A percentile compares a stretch with the other conserved stretches of the same genome.
Conservation (phyloP, 2,113 vertebrate species). For the Hemiprocne comata region DNA sequence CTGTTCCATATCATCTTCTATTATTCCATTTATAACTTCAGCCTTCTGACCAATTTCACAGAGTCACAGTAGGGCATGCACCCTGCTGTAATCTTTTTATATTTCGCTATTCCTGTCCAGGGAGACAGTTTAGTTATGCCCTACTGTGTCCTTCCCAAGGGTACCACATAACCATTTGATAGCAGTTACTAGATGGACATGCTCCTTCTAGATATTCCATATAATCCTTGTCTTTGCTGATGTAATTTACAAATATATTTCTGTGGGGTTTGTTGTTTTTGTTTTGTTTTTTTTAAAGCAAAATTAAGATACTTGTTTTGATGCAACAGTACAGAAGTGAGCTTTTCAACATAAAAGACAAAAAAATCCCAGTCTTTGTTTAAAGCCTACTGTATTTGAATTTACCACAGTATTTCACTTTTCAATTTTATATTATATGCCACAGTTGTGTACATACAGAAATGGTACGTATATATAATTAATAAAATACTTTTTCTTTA, state of each 20-base stretch:
- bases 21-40: conserved; percentile 72
- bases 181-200: not conserved
- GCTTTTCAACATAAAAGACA: not conserved
- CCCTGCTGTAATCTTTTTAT: conserved; percentile 68
- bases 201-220: not conserved
- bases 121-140: conserved; percentile 57
- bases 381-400: not conserved
- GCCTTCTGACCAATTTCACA: conserved; percentile 71
- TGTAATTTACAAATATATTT: not conserved
- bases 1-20: conserved; percentile 70
- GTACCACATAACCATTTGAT: not conserved
- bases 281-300: not conserved
- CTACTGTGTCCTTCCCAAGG: conserved; percentile 62
- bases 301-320: not conserved
- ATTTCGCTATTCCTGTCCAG: conserved; percentile 66
- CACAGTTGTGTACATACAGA: not conserved
- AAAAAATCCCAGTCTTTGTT: not conserved
- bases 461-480: not conserved
- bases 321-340: not conserved
- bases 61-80: conserved; percentile 62
- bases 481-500: conserved; percentile 46
- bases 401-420: not conserved
- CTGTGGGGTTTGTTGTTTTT: not conserved
- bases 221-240: not conserved
- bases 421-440: not conserved